These are phyloP conservation scores for Parauchenoglanis punctatus DNA, from an alignment of 2,797 vertebrate genomes.

Conservation along the genomic window DNA sequence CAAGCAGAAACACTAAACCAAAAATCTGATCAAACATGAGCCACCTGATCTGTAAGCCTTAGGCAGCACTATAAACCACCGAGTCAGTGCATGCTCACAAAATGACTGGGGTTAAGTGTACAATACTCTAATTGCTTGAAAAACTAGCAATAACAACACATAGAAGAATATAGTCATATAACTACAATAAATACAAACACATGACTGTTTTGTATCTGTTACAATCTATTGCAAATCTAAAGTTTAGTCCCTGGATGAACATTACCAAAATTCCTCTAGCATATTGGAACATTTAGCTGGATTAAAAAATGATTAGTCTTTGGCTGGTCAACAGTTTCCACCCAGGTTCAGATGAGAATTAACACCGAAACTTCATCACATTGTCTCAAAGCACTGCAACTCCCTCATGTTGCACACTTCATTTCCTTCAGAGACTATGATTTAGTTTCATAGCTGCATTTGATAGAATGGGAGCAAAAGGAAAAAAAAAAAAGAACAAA, in stretches of 20 bases:
- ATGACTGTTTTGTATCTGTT: not conserved
- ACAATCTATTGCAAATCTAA: not conserved
- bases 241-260: not conserved
- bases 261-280: not conserved
- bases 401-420: not conserved
- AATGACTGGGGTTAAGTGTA: not conserved
- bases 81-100: slow-evolving; percentile 5
- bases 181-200: not conserved
- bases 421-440: slow-evolving; percentile 4
- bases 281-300: not conserved
- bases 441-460: slow-evolving; percentile 17
- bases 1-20: not conserved
- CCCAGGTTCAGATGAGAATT: slow-evolving; percentile 1
- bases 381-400: not conserved
- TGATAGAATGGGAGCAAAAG: slow-evolving; percentile 39
- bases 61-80: slow-evolving; percentile 25
- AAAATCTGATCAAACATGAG: not conserved
- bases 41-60: not conserved
- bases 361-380: not conserved
- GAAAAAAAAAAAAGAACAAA: not conserved
- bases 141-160: not conserved
- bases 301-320: slow-evolving; percentile 14
- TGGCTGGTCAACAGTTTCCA: not conserved
- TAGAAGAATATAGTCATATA: not conserved
- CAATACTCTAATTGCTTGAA: not conserved